These are phyloP conservation scores for Stigmatopora argus DNA, from an alignment of 2,113 vertebrate species.

Conservation along the genomic window DNA sequence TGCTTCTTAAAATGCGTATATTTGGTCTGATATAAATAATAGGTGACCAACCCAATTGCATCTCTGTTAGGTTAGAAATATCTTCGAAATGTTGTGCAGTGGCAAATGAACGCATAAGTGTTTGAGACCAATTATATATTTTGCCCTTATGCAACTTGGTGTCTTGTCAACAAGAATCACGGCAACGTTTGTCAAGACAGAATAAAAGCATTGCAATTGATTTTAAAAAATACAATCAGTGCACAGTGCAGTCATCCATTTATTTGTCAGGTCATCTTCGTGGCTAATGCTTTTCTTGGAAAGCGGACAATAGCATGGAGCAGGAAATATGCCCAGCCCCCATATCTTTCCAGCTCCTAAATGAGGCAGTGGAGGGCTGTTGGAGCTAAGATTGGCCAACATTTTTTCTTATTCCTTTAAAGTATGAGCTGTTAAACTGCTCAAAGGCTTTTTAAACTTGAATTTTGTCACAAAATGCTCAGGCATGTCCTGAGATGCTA, in stretches of 20 bases:
- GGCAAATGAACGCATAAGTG: background rate
- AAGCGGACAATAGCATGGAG: slow-evolving; percentile 11
- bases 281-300: slow-evolving; percentile 24
- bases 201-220: slow-evolving; percentile 2
- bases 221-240: slow-evolving; percentile 5
- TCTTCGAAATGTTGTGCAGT: background rate
- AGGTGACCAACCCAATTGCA: slow-evolving; percentile 5
- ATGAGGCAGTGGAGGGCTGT: background rate
- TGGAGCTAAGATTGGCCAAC: background rate
- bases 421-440: background rate
- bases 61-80: background rate
- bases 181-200: slow-evolving; percentile 8
- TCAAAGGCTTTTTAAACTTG: background rate
- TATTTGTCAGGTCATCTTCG: slow-evolving; percentile 4
- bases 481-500: slow-evolving; percentile 18
- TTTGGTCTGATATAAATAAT: slow-evolving; percentile 14
- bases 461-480: slow-evolving; percentile 2
- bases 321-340: slow-evolving; percentile 12
- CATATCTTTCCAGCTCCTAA: slow-evolving; percentile 4
- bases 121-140: background rate
- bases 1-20: background rate
- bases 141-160: background rate
- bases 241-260: slow-evolving; percentile 19
- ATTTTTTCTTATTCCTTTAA: background rate
- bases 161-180: background rate